Conservation (phyloP, 2,113 vertebrate species). For the Cygnus buccinator region DNA sequence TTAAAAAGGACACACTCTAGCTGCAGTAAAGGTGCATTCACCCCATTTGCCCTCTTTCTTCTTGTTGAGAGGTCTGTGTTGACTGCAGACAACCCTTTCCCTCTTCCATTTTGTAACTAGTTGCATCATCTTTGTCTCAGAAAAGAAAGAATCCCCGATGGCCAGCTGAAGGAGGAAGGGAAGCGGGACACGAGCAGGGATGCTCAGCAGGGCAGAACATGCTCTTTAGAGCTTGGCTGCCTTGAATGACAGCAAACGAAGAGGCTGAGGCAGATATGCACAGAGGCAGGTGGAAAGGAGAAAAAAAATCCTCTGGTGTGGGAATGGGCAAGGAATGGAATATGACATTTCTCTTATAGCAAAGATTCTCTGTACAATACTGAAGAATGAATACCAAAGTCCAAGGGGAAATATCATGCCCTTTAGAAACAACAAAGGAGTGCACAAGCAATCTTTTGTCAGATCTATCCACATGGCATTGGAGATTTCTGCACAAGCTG, state of each 20-base stretch:
- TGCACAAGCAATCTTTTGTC: conserved; percentile 42
- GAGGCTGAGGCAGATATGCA: background rate
- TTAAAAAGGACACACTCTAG: background rate
- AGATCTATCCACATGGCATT: background rate
- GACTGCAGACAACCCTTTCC: background rate
- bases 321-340: conserved; percentile 34
- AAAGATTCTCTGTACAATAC: conserved; percentile 44
- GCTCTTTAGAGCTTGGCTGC: conserved; percentile 57
- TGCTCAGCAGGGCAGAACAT: conserved; percentile 64
- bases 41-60: background rate
- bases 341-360: conserved; percentile 63
- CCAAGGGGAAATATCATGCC: conserved; percentile 65
- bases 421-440: conserved; percentile 63
- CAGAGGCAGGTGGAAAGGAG: conserved; percentile 45
- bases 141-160: conserved; percentile 35
- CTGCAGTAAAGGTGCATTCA: background rate
- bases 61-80: background rate
- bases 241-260: conserved; percentile 27
- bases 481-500: conserved; percentile 35
- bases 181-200: background rate
- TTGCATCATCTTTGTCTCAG: conserved; percentile 38
- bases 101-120: conserved; percentile 7
- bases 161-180: conserved; percentile 7
- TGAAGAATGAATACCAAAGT: conserved; percentile 48
- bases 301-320: conserved; percentile 3